These are phyloP conservation scores for Premnoplex brunnescens DNA, from an alignment of 2,797 vertebrate genomes.

Conservation along the genomic window DNA sequence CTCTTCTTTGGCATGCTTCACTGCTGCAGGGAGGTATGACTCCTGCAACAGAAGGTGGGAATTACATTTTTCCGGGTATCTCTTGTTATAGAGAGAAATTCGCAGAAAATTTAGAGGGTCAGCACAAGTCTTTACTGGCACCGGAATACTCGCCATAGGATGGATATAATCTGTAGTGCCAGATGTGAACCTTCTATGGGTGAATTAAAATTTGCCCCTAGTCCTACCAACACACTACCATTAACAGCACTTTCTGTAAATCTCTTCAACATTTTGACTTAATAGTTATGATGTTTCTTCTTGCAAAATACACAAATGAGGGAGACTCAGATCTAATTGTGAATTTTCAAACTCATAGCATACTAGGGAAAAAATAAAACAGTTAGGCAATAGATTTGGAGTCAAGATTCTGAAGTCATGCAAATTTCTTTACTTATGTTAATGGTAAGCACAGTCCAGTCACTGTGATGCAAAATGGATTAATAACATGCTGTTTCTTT, in stretches of 20 bases:
- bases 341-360: not conserved
- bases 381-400: not conserved
- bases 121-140: not conserved
- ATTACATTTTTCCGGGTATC: not conserved
- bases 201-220: not conserved
- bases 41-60: not conserved
- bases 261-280: not conserved
- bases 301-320: not conserved
- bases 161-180: not conserved
- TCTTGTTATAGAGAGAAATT: not conserved
- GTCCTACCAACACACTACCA: not conserved
- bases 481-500: slow-evolving; percentile 49
- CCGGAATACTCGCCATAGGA: not conserved
- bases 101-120: not conserved
- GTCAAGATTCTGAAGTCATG: not conserved
- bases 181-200: not conserved
- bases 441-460: not conserved
- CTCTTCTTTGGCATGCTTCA: not conserved
- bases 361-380: not conserved
- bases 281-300: not conserved
- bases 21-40: not conserved
- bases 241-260: not conserved
- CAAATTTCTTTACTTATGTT: not conserved
- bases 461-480: slow-evolving; percentile 8
- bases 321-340: not conserved